phyloP scores from a whole-genome alignment of 2,797 vertebrate species.

The Leptatherina wallacei region DNA sequence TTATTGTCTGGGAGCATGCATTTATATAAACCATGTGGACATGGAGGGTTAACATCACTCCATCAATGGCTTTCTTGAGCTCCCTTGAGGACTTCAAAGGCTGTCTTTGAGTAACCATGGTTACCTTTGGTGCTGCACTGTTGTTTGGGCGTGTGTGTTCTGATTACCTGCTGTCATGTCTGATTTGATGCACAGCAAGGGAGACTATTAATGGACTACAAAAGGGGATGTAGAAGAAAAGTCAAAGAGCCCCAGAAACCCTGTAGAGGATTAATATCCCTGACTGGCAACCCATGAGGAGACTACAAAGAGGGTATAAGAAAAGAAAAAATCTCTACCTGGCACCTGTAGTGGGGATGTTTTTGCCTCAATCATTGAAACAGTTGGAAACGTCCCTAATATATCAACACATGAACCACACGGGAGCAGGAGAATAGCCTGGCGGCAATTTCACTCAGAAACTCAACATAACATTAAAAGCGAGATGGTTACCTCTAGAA shows the following conservation, averaged over 20 bases:
- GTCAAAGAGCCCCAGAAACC: constrained; percentile 41
- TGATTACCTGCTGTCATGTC: constrained; percentile 70
- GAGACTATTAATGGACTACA: constrained; percentile 52
- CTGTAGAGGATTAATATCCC: constrained; percentile 47
- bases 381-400: constrained; percentile 19
- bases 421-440: background rate
- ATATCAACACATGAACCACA: constrained; percentile 26
- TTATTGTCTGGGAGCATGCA: constrained; percentile 17
- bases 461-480: background rate
- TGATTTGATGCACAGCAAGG: constrained; percentile 72
- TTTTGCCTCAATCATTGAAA: constrained; percentile 26
- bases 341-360: constrained; percentile 6
- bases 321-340: constrained; percentile 24
- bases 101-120: constrained; percentile 76
- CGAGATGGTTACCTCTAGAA: background rate
- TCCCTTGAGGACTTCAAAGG: constrained; percentile 62
- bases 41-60: constrained; percentile 57
- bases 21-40: too few species aligned
- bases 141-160: constrained; percentile 58
- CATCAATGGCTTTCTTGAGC: constrained; percentile 41
- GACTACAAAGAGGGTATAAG: constrained; percentile 30
- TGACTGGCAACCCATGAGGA: constrained; percentile 35
- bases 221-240: constrained; percentile 46
- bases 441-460: constrained; percentile 6
- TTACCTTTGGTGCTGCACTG: constrained; percentile 61